Conservation (phyloP, 2,797 vertebrate genomes). For the Hylomyscus alleni region DNA sequence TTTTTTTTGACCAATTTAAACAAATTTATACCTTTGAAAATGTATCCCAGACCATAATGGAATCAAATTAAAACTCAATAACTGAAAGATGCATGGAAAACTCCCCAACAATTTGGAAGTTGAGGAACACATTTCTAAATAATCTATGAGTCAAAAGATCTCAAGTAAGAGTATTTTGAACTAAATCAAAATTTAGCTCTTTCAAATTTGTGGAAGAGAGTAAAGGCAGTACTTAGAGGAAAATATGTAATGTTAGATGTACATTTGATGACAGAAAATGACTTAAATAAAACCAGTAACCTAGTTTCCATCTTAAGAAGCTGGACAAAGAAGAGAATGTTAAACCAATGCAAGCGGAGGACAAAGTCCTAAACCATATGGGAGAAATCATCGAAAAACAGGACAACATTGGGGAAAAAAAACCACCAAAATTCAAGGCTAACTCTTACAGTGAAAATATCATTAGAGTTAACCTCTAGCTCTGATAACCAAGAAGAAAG, state of each 20-base stretch:
- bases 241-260: neutral
- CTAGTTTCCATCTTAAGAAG: neutral
- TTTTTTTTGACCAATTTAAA: conserved; percentile 17
- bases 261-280: conserved; percentile 38
- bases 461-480: neutral
- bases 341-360: conserved; percentile 15
- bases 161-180: conserved; percentile 58
- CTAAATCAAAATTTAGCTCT: conserved; percentile 39
- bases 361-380: conserved; percentile 4
- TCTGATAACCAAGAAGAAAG: conserved; percentile 13
- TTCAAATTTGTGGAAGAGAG: neutral
- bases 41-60: neutral
- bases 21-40: conserved; percentile 4
- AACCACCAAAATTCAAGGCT: conserved; percentile 26
- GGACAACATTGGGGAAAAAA: neutral
- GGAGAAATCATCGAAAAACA: conserved; percentile 64
- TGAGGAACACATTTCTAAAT: conserved; percentile 49
- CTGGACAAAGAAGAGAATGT: conserved; percentile 29
- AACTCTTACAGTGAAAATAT: conserved; percentile 47
- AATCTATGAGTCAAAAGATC: neutral
- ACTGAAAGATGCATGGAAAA: conserved; percentile 24
- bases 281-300: neutral
- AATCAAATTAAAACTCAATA: conserved; percentile 50
- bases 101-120: conserved; percentile 52
- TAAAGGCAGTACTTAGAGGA: conserved; percentile 25